Percentiles rank a stretch among this genome's conserved stretches.
Conservation (phyloP, 2,113 vertebrate species). For the Gymnobelideus leadbeateri region DNA sequence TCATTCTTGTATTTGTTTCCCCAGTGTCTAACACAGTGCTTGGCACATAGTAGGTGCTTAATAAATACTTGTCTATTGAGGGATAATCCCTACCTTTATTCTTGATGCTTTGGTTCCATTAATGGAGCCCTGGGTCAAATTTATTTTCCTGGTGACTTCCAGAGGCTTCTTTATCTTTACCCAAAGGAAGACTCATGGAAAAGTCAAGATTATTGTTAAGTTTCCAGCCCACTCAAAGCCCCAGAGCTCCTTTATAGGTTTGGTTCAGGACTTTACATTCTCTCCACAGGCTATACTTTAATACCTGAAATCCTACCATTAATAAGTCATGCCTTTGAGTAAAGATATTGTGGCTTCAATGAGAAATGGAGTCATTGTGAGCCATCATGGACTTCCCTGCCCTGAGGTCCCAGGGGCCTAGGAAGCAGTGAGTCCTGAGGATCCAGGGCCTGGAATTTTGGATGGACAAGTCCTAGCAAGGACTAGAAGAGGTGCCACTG, state of each 20-base stretch:
- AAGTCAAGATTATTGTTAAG: not conserved
- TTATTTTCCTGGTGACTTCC: not conserved
- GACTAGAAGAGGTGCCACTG: not conserved
- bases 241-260: not conserved
- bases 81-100: not conserved
- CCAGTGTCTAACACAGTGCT: not conserved
- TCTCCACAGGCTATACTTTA: not conserved
- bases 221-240: not conserved
- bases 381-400: constrained; percentile 8
- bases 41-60: not conserved
- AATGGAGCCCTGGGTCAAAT: not conserved
- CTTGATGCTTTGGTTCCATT: not conserved
- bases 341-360: constrained; percentile 18
- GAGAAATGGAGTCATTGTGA: constrained; percentile 15
- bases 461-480: not conserved
- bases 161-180: not conserved
- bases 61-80: not conserved
- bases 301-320: constrained; percentile 38
- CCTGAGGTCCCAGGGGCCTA: not conserved
- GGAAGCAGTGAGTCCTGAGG: constrained; percentile 1
- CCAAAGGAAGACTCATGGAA: not conserved
- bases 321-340: constrained; percentile 43
- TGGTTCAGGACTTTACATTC: not conserved
- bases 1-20: not conserved
- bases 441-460: not conserved